Conservation (phyloP, 2,797 vertebrate species). For the Rhynchonycteris naso region DNA sequence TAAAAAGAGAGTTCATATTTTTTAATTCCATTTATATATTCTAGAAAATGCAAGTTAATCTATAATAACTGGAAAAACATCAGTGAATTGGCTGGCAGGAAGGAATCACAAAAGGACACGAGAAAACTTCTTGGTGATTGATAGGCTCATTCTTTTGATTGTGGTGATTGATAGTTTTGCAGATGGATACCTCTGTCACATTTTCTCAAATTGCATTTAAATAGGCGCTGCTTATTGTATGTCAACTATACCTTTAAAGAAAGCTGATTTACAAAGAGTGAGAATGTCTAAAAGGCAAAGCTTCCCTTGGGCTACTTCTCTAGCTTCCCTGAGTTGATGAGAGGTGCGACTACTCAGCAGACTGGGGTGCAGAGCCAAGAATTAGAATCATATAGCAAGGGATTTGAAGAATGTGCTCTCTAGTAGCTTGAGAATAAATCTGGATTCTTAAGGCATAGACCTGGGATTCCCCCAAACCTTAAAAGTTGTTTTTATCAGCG, state of each 20-base stretch:
- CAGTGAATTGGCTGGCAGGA: neutral
- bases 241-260: neutral
- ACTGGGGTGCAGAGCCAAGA: neutral
- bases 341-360: neutral
- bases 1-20: neutral
- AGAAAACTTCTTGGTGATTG: neutral
- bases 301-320: neutral
- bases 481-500: neutral
- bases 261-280: neutral
- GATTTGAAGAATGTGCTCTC: neutral
- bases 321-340: neutral
- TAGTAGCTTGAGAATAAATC: neutral
- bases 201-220: neutral
- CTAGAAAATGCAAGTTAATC: neutral
- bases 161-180: neutral
- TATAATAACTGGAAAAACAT: neutral
- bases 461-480: neutral
- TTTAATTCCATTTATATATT: neutral
- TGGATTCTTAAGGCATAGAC: neutral
- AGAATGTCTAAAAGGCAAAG: neutral
- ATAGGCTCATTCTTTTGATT: neutral
- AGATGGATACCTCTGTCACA: neutral
- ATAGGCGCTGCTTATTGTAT: neutral
- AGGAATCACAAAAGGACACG: neutral
- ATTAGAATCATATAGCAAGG: neutral